These are phyloP conservation scores for Fringilla coelebs DNA, from an alignment of 2,797 vertebrate genomes.

Conservation along the genomic window DNA sequence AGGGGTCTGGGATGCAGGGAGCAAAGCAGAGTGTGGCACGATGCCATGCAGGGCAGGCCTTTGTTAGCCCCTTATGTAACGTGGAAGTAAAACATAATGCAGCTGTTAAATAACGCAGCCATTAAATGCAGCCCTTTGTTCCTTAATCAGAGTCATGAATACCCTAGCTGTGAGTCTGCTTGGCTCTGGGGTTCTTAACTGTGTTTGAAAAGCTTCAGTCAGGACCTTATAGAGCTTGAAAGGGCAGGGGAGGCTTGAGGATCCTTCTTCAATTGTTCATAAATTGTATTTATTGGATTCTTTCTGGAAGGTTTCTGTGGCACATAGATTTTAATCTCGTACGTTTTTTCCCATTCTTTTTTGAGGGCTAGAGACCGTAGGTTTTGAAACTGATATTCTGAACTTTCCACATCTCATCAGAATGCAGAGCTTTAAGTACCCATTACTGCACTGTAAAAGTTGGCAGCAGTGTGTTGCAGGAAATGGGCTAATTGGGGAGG, in stretches of 20 bases:
- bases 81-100: slow-evolving; percentile 46
- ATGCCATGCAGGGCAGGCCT: slow-evolving; percentile 31
- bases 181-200: background rate
- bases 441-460: background rate
- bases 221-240: background rate
- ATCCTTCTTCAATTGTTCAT: background rate
- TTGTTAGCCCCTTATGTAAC: slow-evolving; percentile 38
- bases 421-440: background rate
- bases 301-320: background rate
- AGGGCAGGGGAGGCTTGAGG: background rate
- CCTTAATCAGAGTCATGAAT: slow-evolving; percentile 44
- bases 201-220: background rate
- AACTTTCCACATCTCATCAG: background rate
- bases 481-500: background rate
- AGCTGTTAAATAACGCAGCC: slow-evolving; percentile 23
- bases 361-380: background rate
- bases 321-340: background rate
- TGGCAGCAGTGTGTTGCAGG: background rate
- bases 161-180: slow-evolving; percentile 32
- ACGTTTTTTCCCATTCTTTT: background rate
- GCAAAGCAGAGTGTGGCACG: background rate
- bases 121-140: slow-evolving; percentile 61
- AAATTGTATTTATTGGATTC: background rate
- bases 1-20: slow-evolving; percentile 24
- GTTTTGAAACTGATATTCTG: background rate